Evolutionary conservation across 1,140 invertebrate species (phyloP).

Genomic region (Neodiprion pinetum): DNA sequence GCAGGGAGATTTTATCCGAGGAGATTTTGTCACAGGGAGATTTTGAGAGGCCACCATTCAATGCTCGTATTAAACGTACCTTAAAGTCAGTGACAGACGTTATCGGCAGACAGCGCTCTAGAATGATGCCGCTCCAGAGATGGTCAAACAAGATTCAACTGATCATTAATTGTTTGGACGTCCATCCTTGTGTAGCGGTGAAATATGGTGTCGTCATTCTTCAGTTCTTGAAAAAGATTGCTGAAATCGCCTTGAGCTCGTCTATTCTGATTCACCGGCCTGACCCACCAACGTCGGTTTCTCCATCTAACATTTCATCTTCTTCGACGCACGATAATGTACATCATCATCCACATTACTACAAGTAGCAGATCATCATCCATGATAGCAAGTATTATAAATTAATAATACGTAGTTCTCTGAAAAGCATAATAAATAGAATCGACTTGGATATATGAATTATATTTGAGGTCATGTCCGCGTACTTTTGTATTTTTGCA

Average conservation of each 20-base stretch:
- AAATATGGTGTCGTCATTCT: conserved; percentile 5
- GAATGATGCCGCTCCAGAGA: background rate
- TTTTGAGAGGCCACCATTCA: conserved; percentile 13
- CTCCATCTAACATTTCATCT: conserved; percentile 10
- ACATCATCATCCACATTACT: background rate
- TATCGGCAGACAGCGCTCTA: conserved; percentile 17
- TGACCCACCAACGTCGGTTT: conserved; percentile 19
- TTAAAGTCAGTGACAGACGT: conserved; percentile 15
- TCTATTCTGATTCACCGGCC: conserved; percentile 22
- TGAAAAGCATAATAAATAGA: background rate
- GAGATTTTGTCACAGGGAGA: conserved; percentile 15
- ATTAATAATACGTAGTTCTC: background rate
- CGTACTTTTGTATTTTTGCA: too few species aligned
- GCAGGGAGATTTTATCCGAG: too few species aligned
- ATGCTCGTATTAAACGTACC: conserved; percentile 10
- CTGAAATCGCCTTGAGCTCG: conserved; percentile 20
- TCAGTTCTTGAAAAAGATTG: conserved; percentile 14
- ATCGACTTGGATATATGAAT: background rate
- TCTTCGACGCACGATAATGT: background rate
- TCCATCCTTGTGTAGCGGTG: conserved; percentile 16
- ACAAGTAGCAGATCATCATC: background rate
- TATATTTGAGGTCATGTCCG: too few species aligned
- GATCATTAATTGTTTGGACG: background rate
- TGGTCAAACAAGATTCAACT: conserved; percentile 3
- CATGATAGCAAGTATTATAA: background rate